Evolutionary conservation across 2,797 vertebrate species (phyloP), one percentile per base, ranked within the genome.

Genomic region (Eidolon dupreanum): DNA sequence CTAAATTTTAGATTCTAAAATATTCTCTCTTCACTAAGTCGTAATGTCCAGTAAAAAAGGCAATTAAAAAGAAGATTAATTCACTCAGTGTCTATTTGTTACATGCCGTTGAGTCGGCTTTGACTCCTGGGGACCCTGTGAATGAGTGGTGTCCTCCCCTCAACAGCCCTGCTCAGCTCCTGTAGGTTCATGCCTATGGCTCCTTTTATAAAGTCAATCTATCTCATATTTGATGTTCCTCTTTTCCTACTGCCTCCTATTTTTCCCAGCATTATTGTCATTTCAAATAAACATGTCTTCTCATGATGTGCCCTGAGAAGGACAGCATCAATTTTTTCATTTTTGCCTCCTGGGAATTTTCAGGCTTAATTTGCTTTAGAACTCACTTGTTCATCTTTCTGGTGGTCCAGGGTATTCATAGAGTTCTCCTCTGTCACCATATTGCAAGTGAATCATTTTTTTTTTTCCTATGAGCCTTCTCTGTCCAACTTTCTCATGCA

Each of bases 1-100:
- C 49, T 74, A 74, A 94, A 95, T 38, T 88, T 90, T 70, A 71
- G 85, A 96, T 85, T 75, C 31, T 51, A 89, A 95, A 75, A 51
- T 75, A 77, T 53, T 46, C 19, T 86, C 24, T 89, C 13, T 73
- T 94, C 55, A 86, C 12, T 75, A 88, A 88, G 24, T 26, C 43
- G 1, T 41, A 92, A 43, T 55, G 22, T 13, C 38, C 15, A 74
- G 15, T 53, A 93, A 78, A 73, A 86, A 94, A 95, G n/a, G n/a
- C 17, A 82, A 49, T 43, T 49, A 53, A 41, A 33, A 70, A 71
- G 8, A 70, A 71, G 9, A n/a, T 78, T 53, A 53, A 53, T 78
- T 84, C 63, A 36, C 70, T 95, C 9, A 28, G 36, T 71, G 92
- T 94, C 61, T 93, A 74, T 88, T 93, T 78, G 78, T 61, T 33